Evolutionary conservation across 2,888 invertebrate species (phyloP).

Genomic region (Polydrusus cervinus): DNA sequence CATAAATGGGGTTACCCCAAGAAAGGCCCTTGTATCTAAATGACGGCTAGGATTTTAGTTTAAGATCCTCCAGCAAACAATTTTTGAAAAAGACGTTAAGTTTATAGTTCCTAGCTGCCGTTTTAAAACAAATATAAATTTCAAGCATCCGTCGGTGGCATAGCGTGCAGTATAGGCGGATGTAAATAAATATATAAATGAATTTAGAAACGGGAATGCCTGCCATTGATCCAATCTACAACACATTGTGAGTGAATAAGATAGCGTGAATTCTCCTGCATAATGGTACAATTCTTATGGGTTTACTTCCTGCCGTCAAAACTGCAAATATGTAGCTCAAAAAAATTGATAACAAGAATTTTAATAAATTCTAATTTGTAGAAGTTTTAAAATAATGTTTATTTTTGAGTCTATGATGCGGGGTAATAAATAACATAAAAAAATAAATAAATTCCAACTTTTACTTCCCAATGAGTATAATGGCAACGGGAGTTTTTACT

Average conservation of each 20-base stretch:
- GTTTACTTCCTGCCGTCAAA: constrained; percentile 10
- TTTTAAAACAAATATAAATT: constrained; percentile 37
- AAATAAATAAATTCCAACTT: no score
- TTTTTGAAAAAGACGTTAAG: not conserved
- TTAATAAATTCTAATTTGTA: no score
- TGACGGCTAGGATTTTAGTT: not conserved
- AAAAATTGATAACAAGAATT: no score
- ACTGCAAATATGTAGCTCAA: not conserved
- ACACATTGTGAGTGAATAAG: constrained; percentile 26
- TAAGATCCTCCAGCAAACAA: not conserved
- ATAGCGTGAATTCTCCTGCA: constrained; percentile 26
- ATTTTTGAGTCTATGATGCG: no score
- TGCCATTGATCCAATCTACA: constrained; percentile 59
- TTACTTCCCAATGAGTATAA: no score
- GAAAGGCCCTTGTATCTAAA: no score
- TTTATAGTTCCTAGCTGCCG: constrained; percentile 14
- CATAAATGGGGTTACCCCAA: no score
- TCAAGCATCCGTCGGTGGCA: constrained; percentile 40
- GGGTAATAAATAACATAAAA: no score
- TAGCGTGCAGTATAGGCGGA: constrained; percentile 57
- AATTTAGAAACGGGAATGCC: constrained; percentile 57
- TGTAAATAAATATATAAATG: constrained; percentile 59
- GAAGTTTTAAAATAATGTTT: no score
- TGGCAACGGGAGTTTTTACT: no score
- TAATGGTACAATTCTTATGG: constrained; percentile 17